phyloP scores from a whole-genome alignment of 2,888 invertebrate genomes.

The Eilema sororculum region DNA sequence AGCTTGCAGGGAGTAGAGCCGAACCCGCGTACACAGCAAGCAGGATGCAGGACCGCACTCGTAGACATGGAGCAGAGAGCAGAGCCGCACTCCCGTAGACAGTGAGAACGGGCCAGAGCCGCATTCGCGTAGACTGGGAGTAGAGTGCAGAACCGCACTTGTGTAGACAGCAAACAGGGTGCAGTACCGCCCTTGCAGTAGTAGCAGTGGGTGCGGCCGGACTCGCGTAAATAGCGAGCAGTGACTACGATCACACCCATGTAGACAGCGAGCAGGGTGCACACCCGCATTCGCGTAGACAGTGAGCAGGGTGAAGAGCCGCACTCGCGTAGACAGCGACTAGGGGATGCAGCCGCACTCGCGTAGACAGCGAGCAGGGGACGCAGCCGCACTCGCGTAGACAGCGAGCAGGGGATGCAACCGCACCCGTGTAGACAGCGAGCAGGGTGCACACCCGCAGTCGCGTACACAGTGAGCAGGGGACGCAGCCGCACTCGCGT shows the following conservation, averaged over 20 bases:
- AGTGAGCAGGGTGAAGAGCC: background rate
- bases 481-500: background rate
- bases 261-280: background rate
- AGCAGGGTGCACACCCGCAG: background rate
- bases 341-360: background rate
- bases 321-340: background rate
- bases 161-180: background rate
- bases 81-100: background rate
- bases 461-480: background rate
- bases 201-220: background rate
- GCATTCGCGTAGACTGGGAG: background rate
- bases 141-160: background rate
- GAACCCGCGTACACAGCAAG: background rate
- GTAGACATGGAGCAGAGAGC: background rate
- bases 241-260: background rate
- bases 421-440: too few species aligned
- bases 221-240: background rate
- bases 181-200: background rate
- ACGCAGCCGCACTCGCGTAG: background rate
- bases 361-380: background rate
- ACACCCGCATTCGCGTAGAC: background rate
- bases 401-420: too few species aligned
- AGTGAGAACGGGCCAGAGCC: background rate
- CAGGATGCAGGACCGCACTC: background rate
- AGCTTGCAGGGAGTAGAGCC: background rate